Evolutionary conservation across 2,797 vertebrate genomes (phyloP).

Genomic region (Sciurus vulgaris): DNA sequence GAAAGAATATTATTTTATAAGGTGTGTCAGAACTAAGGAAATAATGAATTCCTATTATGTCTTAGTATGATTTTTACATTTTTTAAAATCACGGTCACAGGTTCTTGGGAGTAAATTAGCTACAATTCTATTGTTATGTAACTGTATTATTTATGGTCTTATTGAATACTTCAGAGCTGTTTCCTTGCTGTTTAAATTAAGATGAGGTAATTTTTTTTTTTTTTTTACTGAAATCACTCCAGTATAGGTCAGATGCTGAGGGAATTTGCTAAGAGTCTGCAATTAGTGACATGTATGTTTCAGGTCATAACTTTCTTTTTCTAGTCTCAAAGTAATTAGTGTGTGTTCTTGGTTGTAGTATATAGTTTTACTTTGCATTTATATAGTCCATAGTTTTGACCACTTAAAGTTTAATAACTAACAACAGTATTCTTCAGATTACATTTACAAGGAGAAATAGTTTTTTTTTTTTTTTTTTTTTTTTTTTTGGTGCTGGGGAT

Average conservation of each 20-base stretch:
- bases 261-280: background rate
- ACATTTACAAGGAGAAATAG: background rate
- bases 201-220: slow-evolving; percentile 9
- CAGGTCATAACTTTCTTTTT: background rate
- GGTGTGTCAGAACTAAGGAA: background rate
- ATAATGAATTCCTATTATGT: background rate
- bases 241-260: background rate
- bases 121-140: background rate
- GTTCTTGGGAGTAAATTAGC: background rate
- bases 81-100: background rate
- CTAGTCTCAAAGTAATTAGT: background rate
- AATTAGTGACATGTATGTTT: background rate
- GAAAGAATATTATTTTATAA: background rate
- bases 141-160: slow-evolving; percentile 8
- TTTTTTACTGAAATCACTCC: background rate
- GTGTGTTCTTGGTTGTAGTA: background rate
- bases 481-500: too few species aligned
- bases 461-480: too few species aligned
- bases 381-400: background rate
- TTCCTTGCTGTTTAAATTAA: slow-evolving; percentile 9
- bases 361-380: background rate
- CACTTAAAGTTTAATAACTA: background rate
- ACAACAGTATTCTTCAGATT: background rate
- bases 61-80: slow-evolving; percentile 6
- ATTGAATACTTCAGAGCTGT: background rate